A percentile compares a stretch with the other conserved stretches of the same genome.
phyloP scores from a whole-genome alignment of 2,797 vertebrate genomes.

The Glyptemys insculpta region DNA sequence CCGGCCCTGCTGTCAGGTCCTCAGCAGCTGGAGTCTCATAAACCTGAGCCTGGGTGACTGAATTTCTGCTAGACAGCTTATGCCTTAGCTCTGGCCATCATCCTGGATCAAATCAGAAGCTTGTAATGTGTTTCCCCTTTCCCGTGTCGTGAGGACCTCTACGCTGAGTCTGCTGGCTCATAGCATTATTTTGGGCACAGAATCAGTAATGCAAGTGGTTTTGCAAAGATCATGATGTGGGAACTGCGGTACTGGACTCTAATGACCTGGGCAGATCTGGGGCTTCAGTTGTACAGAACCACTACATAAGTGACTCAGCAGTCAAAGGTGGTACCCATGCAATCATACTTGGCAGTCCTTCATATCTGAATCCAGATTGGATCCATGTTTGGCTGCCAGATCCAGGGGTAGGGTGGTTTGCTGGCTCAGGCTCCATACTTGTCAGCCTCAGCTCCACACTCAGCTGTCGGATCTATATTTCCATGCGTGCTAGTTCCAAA shows the following conservation, averaged over 20 bases:
- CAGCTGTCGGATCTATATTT: too few relatives aligned
- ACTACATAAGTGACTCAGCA: background rate
- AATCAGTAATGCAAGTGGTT: background rate
- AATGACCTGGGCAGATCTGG: background rate
- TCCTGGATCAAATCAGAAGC: too few relatives aligned
- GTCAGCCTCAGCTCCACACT: too few relatives aligned
- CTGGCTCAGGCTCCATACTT: too few relatives aligned
- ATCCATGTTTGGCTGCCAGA: background rate
- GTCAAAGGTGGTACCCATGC: background rate
- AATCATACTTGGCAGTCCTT: background rate
- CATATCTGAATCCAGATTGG: background rate
- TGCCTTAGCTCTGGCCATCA: background rate
- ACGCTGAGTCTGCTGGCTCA: too few relatives aligned
- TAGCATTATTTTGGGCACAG: too few relatives aligned
- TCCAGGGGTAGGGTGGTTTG: background rate
- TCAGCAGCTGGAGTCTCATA: conserved; percentile 23
- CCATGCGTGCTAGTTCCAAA: too few relatives aligned
- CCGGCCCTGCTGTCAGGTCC: conserved; percentile 41
- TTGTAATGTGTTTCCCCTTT: too few relatives aligned
- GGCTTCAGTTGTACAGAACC: background rate
- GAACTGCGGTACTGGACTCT: background rate
- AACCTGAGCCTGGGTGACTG: background rate
- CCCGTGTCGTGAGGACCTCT: too few relatives aligned
- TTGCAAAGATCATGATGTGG: background rate
- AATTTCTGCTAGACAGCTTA: conserved; percentile 19